Conservation (phyloP, 1,140 invertebrate genomes). For the Ips typographus region DNA sequence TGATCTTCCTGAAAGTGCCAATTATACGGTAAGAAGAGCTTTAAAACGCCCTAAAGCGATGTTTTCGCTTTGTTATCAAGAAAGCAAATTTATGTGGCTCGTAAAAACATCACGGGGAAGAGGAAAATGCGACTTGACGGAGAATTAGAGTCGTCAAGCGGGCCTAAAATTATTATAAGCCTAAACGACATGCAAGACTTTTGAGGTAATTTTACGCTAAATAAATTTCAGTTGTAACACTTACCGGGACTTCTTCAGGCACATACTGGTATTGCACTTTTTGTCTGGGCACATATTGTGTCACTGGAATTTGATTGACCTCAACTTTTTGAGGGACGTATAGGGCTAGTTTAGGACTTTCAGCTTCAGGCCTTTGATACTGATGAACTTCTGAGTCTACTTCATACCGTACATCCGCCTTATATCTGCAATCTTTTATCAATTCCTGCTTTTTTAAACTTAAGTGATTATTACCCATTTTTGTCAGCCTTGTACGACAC, state of each 20-base stretch:
- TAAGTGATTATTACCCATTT: slow-evolving; percentile 56
- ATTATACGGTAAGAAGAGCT: too few species aligned
- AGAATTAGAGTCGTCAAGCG: slow-evolving; percentile 27
- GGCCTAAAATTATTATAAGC: slow-evolving; percentile 20
- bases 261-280: not conserved
- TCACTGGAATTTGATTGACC: slow-evolving; percentile 12
- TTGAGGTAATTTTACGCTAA: slow-evolving; percentile 31
- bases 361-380: slow-evolving; percentile 10
- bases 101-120: slow-evolving; percentile 22
- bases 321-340: slow-evolving; percentile 9
- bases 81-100: slow-evolving; percentile 18
- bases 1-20: too few species aligned
- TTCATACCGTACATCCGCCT: slow-evolving; percentile 67
- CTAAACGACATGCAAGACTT: not conserved
- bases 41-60: not conserved
- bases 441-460: not conserved
- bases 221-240: slow-evolving; percentile 10
- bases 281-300: not conserved
- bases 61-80: not conserved
- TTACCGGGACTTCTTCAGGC: slow-evolving; percentile 3
- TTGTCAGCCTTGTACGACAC: slow-evolving; percentile 78
- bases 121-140: slow-evolving; percentile 21
- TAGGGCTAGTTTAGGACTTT: not conserved
- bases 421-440: slow-evolving; percentile 53
- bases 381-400: slow-evolving; percentile 59